phyloP scores from a whole-genome alignment of 2,797 vertebrate species.

The Fistularia commersonii region DNA sequence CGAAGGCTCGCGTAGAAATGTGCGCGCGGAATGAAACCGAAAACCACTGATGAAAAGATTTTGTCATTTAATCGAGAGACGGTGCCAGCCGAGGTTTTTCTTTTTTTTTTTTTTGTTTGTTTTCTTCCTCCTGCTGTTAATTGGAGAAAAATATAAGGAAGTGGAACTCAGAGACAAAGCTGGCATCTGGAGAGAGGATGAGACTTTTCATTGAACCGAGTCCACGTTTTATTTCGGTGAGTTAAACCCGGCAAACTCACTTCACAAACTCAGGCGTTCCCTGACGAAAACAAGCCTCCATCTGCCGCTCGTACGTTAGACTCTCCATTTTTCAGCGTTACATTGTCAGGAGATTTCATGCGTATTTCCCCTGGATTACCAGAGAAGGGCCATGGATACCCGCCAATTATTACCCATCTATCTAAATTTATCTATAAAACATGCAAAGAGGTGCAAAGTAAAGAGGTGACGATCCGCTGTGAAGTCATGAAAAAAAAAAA shows the following conservation, averaged over 20 bases:
- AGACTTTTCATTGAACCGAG: conserved; percentile 35
- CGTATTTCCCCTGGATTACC: too few relatives aligned
- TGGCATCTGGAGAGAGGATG: conserved; percentile 35
- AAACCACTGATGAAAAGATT: conserved; percentile 26
- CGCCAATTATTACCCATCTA: conserved; percentile 1
- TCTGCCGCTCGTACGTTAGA: conserved; percentile 48
- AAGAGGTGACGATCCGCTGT: too few relatives aligned
- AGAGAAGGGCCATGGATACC: not conserved
- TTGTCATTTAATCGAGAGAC: conserved; percentile 12
- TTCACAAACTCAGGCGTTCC: conserved; percentile 35
- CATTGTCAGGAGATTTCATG: conserved; percentile 1
- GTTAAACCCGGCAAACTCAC: conserved; percentile 32
- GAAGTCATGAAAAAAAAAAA: too few relatives aligned
- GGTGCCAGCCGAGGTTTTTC: conserved; percentile 9
- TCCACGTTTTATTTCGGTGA: conserved; percentile 37
- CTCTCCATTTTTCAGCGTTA: conserved; percentile 26
- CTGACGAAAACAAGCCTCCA: conserved; percentile 46
- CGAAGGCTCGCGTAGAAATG: conserved; percentile 18
- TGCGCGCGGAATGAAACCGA: conserved; percentile 9
- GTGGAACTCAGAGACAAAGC: conserved; percentile 26
- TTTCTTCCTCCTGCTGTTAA: conserved; percentile 13
- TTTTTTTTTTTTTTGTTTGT: too few relatives aligned
- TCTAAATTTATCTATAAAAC: too few relatives aligned
- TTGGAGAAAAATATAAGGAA: conserved; percentile 30
- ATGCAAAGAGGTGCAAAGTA: too few relatives aligned